Evolutionary conservation across 2,113 vertebrate genomes (phyloP), one percentile per base, ranked within the genome.

Genomic region (Lanius collurio): DNA sequence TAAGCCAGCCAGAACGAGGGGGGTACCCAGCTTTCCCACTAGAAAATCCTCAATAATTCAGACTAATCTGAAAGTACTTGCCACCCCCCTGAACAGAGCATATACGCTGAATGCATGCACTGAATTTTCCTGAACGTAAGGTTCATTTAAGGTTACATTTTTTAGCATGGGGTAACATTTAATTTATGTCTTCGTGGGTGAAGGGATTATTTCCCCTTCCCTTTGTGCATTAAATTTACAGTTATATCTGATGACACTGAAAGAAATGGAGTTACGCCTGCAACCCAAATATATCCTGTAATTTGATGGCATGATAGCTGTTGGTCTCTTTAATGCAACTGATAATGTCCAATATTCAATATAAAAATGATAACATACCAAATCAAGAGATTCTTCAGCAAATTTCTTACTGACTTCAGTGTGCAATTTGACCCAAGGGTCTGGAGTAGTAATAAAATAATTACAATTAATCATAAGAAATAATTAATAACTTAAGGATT

Each of bases 211-310:
- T 84, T 75, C 75, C 88, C 78, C 68, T 78, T 86, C 49, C 90
- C 74, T 91, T 82, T 83, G 39, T 76, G 42, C 90, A 78, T 94
- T 94, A 87, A 92, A 92, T 94, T 92, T 94, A 79, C 57, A 76
- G 77, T 95, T 96, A 83, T 90, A 95, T 96, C 95, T 96, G 92
- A 96, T 96, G 90, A 94, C 89, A 95, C 83, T 79, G 87, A 94
- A 87, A 94, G 76, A 93, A 96, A 92, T 35, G 53, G 60, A 92
- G 73, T 96, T 87, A 93, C 0, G 80, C 92, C 76, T 82, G 83
- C 90, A 96, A 93, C 53, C 93, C 94, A 96, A 92, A 96, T 94
- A 94, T 89, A 96, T 90, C 90, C 95, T 96, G 94, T 71, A 89
- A 93, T 96, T 89, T 89, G 95, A 96, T 92, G 92, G 93, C 73